Evolutionary conservation across 2,113 vertebrate genomes (phyloP), one percentile per base, ranked within the genome.

Genomic region (Istiophorus platypterus): DNA sequence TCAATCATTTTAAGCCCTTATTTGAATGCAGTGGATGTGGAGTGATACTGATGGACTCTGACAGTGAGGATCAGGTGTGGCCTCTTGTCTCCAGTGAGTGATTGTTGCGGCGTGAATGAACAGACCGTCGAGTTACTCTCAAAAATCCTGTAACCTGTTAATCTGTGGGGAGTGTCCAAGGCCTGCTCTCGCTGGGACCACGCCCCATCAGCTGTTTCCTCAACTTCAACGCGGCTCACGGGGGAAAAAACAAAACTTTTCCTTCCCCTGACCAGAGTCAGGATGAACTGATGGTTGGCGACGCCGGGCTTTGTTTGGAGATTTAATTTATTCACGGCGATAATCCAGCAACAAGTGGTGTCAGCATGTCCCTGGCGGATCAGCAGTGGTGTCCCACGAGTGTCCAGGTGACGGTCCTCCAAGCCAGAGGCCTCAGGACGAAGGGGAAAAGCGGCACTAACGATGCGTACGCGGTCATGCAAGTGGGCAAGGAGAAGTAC

Each of bases 391-490:
- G 89, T 78, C 97, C 97, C 59, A 96, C 97, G 0, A 97, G 96
- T 85, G 97, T 95, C n/a, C 96, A 97, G 95, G 98, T 99, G 88
- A 97, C 97, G 81, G 97, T 96, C 39, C 93, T 97, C 7, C 96
- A 96, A 87, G 97, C 98, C 17, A 93, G 95, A 65, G 95, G 95
- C 11, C 94, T 99, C 71, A 87, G 96, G 84, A 91, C 91, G 29
- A 97, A 98, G 83, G 96, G 96, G 2, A 97, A 96, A 11, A 91
- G 94, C 72, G 97, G 97, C 88, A 96, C 97, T n/a, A 98, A 97
- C 92, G 98, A 98, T 65, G 96, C 97, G 6, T 98, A 97, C 91
- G 94, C 97, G 49, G 88, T 97, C 88, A 97, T 99, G 95, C 97
- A 97, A 88, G 93, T 99, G 94, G 97, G 96, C 85, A 97, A 97